Evolutionary conservation across 2,888 invertebrate species (phyloP), one percentile per base, ranked within the genome.

Genomic region (Eucera pruinosa): DNA sequence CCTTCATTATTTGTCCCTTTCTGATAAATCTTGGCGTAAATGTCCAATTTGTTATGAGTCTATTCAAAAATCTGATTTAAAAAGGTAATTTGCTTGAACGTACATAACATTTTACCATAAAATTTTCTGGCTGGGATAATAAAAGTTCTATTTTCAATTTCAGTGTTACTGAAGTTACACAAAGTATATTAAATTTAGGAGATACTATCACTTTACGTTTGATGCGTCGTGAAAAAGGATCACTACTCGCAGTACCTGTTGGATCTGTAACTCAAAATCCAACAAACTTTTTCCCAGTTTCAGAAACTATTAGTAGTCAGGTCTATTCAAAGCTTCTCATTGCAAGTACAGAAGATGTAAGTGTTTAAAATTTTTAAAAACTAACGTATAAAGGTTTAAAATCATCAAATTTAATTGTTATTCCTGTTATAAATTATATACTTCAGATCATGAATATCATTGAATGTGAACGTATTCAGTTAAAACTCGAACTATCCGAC

Each of bases 1-100:
- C 86, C 94, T 99, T 57, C 98, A 98, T 92, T 98, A 98, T 91
- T 94, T 98, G 48, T 96, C 97, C 0, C 93, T 98, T 2, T 96
- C 96, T 62, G 98, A 98, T 86, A 96, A 96, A 89, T 93, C 95
- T 27, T 96, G 96, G 93, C 94, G 96, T 39, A 96, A 96, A 89
- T 99, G 99, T 92, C 99, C 99, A 0, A 98, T 99, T 80, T 99
- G 99, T 92, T 96, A 96, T 85, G 97, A 97, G 87, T 94, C 96
- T 0, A 93, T 99, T 61, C 94, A 96, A 78, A 96, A 95, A 74
- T 93, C 94, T 43, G 97, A 98, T 89, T 94, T 99, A 84, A 98
- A 97, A 94, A 95, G 97, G 95, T 96, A 92, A 65, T 33, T 47
- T 23, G n/a, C 13, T 54, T 33, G 9, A n/a, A 27, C 20, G 0